phyloP scores from a whole-genome alignment of 2,797 vertebrate genomes.

The Anableps anableps region DNA sequence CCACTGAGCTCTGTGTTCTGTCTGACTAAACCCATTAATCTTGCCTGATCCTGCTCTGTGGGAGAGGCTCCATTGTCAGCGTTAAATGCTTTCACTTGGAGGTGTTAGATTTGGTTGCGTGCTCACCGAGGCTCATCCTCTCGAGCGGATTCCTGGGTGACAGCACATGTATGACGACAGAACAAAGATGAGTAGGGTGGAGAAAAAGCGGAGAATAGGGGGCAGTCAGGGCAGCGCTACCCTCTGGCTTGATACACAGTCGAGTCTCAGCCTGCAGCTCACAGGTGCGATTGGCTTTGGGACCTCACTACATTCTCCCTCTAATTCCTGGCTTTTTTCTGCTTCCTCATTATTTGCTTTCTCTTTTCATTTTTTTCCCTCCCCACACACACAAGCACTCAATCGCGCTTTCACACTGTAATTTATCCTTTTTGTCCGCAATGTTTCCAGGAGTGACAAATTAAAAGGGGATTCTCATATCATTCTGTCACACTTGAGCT shows the following conservation, averaged over 20 bases:
- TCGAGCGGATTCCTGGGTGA: slow-evolving; percentile 81
- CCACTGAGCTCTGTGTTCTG: slow-evolving; percentile 45
- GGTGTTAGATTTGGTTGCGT: slow-evolving; percentile 76
- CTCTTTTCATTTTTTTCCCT: slow-evolving; percentile 19
- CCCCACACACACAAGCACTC: slow-evolving; percentile 19
- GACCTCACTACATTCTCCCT: slow-evolving; percentile 55
- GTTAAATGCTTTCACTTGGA: slow-evolving; percentile 76
- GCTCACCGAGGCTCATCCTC: slow-evolving; percentile 81
- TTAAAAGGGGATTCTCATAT: slow-evolving; percentile 82
- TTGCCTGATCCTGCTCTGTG: slow-evolving; percentile 67
- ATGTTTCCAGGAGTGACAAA: slow-evolving; percentile 81
- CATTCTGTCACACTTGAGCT: slow-evolving; percentile 81
- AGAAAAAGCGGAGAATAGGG: slow-evolving; percentile 50
- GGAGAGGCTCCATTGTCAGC: slow-evolving; percentile 76
- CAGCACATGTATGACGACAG: slow-evolving; percentile 74
- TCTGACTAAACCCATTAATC: slow-evolving; percentile 66
- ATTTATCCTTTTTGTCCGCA: slow-evolving; percentile 80
- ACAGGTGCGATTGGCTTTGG: slow-evolving; percentile 77
- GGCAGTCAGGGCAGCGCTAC: slow-evolving; percentile 64
- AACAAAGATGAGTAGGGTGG: slow-evolving; percentile 77
- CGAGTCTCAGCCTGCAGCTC: slow-evolving; percentile 84
- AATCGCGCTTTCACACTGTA: slow-evolving; percentile 74
- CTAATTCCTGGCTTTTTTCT: slow-evolving; percentile 24
- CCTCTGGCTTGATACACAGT: slow-evolving; percentile 78
- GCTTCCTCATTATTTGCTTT: slow-evolving; percentile 10